A percentile compares a stretch with the other conserved stretches of the same genome.
Conservation (phyloP, 1,140 invertebrate genomes). For the Sesamia nonagrioides region DNA sequence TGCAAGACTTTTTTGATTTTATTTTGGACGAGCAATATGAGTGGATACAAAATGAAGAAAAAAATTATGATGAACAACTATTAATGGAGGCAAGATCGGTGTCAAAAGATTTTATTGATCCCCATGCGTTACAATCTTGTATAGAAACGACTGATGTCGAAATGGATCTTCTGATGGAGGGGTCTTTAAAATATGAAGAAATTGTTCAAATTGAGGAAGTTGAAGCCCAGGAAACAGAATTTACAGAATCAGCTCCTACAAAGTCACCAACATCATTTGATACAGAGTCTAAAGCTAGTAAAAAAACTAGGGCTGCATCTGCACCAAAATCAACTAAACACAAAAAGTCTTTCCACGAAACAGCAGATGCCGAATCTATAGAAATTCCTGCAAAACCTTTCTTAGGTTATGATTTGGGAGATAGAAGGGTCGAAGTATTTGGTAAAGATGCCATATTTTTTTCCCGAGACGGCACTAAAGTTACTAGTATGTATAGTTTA, state of each 20-base stretch:
- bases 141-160: constrained; percentile 68
- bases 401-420: constrained; percentile 83
- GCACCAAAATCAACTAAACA: constrained; percentile 57
- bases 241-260: constrained; percentile 51
- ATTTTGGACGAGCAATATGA: constrained; percentile 84
- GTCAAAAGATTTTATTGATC: constrained; percentile 64
- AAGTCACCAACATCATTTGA: constrained; percentile 61
- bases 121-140: constrained; percentile 63
- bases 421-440: constrained; percentile 84
- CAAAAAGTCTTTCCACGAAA: constrained; percentile 50
- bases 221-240: constrained; percentile 52
- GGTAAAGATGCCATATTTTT: constrained; percentile 80
- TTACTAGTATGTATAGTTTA: constrained; percentile 76
- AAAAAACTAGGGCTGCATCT: constrained; percentile 65
- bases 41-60: constrained; percentile 85
- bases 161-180: constrained; percentile 76
- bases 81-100: constrained; percentile 62
- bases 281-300: constrained; percentile 66
- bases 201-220: constrained; percentile 58
- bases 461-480: constrained; percentile 82
- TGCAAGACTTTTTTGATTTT: constrained; percentile 88
- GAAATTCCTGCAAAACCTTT: constrained; percentile 66
- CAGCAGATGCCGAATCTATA: constrained; percentile 36
- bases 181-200: constrained; percentile 80
- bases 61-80: constrained; percentile 71